phyloP scores from a whole-genome alignment of 2,113 vertebrate species.

The Laticauda colubrina region DNA sequence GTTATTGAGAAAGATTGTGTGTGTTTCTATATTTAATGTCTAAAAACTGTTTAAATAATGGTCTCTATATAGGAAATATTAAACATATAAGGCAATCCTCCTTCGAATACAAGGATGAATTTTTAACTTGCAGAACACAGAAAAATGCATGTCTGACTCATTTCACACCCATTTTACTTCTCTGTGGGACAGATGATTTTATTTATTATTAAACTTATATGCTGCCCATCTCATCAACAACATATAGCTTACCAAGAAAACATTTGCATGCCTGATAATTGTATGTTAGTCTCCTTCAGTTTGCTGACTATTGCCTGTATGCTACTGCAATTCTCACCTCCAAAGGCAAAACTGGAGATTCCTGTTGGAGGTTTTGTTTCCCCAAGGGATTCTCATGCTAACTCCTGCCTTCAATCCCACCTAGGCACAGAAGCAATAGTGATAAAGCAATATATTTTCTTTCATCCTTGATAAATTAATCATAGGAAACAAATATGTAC shows the following conservation, averaged over 20 bases:
- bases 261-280: not conserved
- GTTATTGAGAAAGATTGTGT: not conserved
- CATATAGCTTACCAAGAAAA: not conserved
- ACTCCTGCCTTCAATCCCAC: not conserved
- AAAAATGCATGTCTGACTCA: not conserved
- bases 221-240: not conserved
- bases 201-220: not conserved
- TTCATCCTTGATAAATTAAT: not conserved
- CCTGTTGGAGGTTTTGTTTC: not conserved
- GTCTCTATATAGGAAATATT: not conserved
- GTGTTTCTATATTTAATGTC: not conserved
- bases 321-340: not conserved
- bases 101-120: not conserved
- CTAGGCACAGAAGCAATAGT: not conserved
- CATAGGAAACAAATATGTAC: not conserved
- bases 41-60: not conserved
- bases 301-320: not conserved
- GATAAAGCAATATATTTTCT: not conserved
- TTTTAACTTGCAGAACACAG: not conserved
- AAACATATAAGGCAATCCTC: not conserved
- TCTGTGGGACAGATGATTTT: not conserved
- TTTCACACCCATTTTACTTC: not conserved
- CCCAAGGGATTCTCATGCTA: not conserved
- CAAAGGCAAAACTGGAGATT: not conserved
- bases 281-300: not conserved